Percentiles rank a stretch among this genome's conserved stretches.
Conservation (phyloP, 2,113 vertebrate genomes). For the Paracanthobrama guichenoti region DNA sequence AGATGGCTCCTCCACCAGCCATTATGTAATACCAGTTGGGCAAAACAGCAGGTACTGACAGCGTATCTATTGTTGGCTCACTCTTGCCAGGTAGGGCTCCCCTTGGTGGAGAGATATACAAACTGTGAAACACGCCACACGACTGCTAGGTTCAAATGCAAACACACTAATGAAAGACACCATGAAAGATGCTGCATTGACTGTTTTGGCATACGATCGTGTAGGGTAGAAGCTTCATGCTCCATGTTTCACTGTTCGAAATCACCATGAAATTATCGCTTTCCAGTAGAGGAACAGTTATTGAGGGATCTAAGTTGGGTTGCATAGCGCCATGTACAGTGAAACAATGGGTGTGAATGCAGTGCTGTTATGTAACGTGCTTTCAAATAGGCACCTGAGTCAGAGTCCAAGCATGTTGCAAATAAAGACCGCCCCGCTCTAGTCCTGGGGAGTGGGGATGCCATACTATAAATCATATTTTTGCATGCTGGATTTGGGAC, state of each 20-base stretch:
- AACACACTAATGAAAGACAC: constrained; percentile 34
- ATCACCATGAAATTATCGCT: background rate
- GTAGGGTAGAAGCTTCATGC: constrained; percentile 29
- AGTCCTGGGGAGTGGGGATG: constrained; percentile 39
- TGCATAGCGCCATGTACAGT: constrained; percentile 23
- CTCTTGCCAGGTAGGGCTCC: constrained; percentile 89
- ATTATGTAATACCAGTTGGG: constrained; percentile 99
- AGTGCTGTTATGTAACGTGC: constrained; percentile 47
- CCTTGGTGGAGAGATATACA: constrained; percentile 96
- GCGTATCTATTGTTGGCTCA: constrained; percentile 90
- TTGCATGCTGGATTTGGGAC: constrained; percentile 14
- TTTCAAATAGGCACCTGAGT: constrained; percentile 24
- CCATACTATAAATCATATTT: background rate
- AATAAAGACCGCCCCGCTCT: constrained; percentile 1
- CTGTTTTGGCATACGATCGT: constrained; percentile 8
- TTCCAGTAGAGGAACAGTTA: background rate
- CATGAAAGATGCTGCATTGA: constrained; percentile 35
- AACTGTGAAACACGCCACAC: constrained; percentile 47
- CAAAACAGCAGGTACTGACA: constrained; percentile 95
- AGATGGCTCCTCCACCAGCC: constrained; percentile 93
- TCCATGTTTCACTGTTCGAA: constrained; percentile 32
- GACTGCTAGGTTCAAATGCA: constrained; percentile 45
- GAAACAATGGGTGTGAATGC: constrained; percentile 43
- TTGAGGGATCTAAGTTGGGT: background rate
- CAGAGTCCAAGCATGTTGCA: constrained; percentile 33